Base-by-base conservation (phyloP, 2,797 vertebrate species). In the Brotula barbata region DNA sequence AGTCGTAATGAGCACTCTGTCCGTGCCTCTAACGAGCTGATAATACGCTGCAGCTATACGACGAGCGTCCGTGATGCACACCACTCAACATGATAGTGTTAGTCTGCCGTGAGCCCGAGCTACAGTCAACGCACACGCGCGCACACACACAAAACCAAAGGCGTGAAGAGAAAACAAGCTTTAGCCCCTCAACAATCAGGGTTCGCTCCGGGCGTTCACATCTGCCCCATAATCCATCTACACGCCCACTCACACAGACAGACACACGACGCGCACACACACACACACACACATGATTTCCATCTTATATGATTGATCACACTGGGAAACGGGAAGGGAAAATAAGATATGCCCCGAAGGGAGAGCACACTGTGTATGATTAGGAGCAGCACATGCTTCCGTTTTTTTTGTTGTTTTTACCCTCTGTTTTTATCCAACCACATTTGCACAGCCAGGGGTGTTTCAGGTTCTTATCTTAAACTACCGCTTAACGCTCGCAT, bases 1-100 rank as follows among this genome's bases (percentile, higher is more conserved):
- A 66, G 73, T 56, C 51, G 64, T 84, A 87, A 89, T 77, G 75
- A 85, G 84, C 78, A 71, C 80, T 84, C 80, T 58, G 73, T 80
- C 82, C 68, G 77, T 58, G 42, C 72, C 68, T 80, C 77, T 88
- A 90, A 89, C 79, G 10, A 91, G 87, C 81, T 83, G 83, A 85
- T 86, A 85, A 91, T 84, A 83, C 70, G 68, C 75, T 73, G 75
- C 75, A 65, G 79, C 61, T 55, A 62, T 80, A 78, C 74, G 77
- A 64, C 53, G 58, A 84, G 80, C 69, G 65, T 71, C 74, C 70
- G 58, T 63, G 63, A 75, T 64, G 79, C 78, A 66, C 59, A 77
- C 66, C 71, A 44, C 78, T 83, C 81, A 51, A 40, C 60, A 19
- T 25, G 59, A 68, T 49, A 58, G 55, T 61, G 63, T 78, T 42